Conservation (phyloP, 2,888 invertebrate genomes). For the Stenolophus ochropezus region DNA sequence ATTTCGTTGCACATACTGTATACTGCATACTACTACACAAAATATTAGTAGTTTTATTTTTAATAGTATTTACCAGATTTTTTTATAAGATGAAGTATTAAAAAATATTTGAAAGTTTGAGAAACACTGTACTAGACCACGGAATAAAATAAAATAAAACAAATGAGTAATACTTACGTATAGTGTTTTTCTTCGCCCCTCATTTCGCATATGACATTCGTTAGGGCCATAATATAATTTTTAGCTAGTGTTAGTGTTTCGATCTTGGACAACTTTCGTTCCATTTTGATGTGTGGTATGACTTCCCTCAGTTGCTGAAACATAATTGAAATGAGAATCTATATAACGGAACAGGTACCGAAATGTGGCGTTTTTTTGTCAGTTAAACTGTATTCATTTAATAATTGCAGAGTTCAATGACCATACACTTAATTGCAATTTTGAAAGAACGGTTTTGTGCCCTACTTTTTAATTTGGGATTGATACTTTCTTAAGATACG, state of each 20-base stretch:
- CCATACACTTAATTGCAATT: neutral
- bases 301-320: constrained; percentile 83
- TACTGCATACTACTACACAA: too few species aligned
- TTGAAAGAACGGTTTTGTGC: neutral
- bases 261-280: constrained; percentile 85
- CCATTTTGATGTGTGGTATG: constrained; percentile 86
- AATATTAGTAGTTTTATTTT: too few species aligned
- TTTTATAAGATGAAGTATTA: too few species aligned
- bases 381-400: constrained; percentile 10
- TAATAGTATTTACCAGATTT: too few species aligned
- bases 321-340: constrained; percentile 12
- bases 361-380: neutral
- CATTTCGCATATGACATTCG: constrained; percentile 87
- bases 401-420: constrained; percentile 5
- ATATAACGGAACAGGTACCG: neutral
- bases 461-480: neutral
- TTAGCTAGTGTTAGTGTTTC: constrained; percentile 87
- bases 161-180: constrained; percentile 73
- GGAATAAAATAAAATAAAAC: too few species aligned
- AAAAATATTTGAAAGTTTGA: too few species aligned
- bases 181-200: constrained; percentile 82
- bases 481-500: neutral
- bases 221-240: constrained; percentile 88
- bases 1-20: too few species aligned
- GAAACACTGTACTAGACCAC: too few species aligned